These are phyloP conservation scores for Oryzias celebensis DNA, from an alignment of 2,113 vertebrate genomes.

Conservation along the genomic window DNA sequence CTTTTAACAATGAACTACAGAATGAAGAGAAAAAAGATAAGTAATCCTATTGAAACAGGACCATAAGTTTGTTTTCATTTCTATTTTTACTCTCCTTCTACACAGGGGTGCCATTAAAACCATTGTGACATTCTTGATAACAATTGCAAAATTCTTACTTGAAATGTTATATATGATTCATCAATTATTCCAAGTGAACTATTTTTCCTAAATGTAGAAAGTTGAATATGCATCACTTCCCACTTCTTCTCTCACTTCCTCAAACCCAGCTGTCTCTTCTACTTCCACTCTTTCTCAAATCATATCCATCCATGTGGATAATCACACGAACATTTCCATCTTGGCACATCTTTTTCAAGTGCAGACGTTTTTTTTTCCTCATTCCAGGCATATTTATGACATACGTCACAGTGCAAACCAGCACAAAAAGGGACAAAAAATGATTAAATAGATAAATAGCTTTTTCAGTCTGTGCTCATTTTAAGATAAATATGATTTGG, in stretches of 20 bases:
- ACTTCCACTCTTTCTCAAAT: conserved; percentile 24
- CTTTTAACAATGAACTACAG: too few species aligned
- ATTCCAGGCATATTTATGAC: conserved; percentile 33
- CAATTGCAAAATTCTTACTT: too few species aligned
- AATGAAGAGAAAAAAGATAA: too few species aligned
- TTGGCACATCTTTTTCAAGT: conserved; percentile 23
- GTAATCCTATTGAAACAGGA: too few species aligned
- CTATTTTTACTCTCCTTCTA: too few species aligned
- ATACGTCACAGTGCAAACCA: conserved; percentile 31
- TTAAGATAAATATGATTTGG: conserved; percentile 52
- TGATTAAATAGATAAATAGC: conserved; percentile 4
- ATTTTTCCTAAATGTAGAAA: not conserved
- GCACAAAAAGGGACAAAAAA: conserved; percentile 1
- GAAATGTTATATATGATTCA: too few species aligned
- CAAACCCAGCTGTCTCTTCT: conserved; percentile 14
- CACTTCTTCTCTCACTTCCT: conserved; percentile 14
- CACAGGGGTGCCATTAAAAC: too few species aligned
- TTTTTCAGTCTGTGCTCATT: conserved; percentile 57
- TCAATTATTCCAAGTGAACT: not conserved
- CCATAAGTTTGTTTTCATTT: too few species aligned
- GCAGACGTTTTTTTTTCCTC: conserved; percentile 4
- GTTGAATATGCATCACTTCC: not conserved
- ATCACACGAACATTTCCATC: conserved; percentile 30
- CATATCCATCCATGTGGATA: conserved; percentile 31
- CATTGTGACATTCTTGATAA: too few species aligned